Evolutionary conservation across 2,797 vertebrate genomes (phyloP).

Genomic region (Ibycter americanus): DNA sequence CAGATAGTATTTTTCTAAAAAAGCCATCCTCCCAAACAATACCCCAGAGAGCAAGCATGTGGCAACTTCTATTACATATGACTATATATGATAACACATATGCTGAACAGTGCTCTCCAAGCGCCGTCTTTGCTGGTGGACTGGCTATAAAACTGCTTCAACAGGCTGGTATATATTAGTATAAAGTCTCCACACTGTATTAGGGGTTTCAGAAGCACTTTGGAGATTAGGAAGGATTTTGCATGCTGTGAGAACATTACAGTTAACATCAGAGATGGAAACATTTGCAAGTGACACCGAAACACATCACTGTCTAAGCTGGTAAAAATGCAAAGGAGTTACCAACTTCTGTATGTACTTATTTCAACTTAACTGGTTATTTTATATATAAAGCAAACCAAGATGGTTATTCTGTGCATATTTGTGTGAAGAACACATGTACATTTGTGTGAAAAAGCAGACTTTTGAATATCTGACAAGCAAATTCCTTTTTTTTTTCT

Average conservation of each 20-base stretch:
- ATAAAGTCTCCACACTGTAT: not conserved
- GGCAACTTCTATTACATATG: not conserved
- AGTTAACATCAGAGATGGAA: not conserved
- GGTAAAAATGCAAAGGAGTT: not conserved
- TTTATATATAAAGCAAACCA: not conserved
- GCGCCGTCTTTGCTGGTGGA: accelerated
- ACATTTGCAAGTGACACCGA: not conserved
- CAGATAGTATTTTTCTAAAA: not conserved
- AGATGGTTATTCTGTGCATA: not conserved
- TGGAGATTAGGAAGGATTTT: not conserved
- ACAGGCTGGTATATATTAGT: not conserved
- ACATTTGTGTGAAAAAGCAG: not conserved
- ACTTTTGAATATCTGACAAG: not conserved
- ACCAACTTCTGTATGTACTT: not conserved
- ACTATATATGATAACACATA: not conserved
- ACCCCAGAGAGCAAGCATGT: not conserved
- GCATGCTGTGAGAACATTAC: not conserved
- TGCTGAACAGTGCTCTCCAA: not conserved
- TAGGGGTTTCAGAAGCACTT: not conserved
- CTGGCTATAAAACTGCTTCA: not conserved
- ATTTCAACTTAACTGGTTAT: not conserved
- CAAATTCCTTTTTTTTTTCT: not conserved
- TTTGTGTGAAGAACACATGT: not conserved
- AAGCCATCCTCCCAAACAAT: not conserved
- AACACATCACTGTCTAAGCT: not conserved